Conservation (phyloP, 2,113 vertebrate genomes). For the Limanda limanda region DNA sequence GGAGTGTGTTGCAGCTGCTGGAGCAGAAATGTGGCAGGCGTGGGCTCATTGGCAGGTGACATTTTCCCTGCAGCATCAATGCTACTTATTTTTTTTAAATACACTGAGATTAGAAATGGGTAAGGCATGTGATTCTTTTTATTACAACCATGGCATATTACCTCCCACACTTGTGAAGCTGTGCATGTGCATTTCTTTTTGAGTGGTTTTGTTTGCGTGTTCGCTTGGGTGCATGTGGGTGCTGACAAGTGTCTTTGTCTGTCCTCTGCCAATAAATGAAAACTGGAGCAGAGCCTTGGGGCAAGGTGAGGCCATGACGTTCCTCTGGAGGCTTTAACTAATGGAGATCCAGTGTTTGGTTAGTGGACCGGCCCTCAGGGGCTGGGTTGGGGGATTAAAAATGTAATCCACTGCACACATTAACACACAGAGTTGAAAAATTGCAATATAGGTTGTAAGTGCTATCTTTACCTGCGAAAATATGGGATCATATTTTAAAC, state of each 20-base stretch:
- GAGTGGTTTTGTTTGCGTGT: not conserved
- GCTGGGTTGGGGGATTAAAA: conserved; percentile 55
- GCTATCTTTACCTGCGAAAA: not conserved
- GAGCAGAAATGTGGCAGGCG: conserved; percentile 33
- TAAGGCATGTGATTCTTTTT: conserved; percentile 14
- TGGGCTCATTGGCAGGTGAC: conserved; percentile 63
- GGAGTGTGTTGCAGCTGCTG: conserved; percentile 15
- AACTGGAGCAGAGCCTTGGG: conserved; percentile 70
- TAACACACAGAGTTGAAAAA: conserved; percentile 28
- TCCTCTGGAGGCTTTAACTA: conserved; percentile 68
- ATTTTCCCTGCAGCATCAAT: conserved; percentile 48
- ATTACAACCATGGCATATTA: conserved; percentile 9
- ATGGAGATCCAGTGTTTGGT: conserved; percentile 73
- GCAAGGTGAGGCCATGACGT: conserved; percentile 64
- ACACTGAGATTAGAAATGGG: conserved; percentile 5
- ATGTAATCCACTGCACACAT: conserved; percentile 66
- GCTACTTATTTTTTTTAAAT: conserved; percentile 46
- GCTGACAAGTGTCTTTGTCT: conserved; percentile 76
- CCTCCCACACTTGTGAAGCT: conserved; percentile 16
- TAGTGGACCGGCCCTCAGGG: conserved; percentile 41
- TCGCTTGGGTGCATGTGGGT: conserved; percentile 37
- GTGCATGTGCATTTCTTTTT: conserved; percentile 8
- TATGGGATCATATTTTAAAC: too few species aligned
- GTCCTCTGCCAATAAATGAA: conserved; percentile 62
- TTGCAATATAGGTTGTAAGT: conserved; percentile 36